Evolutionary conservation across 2,888 invertebrate species (phyloP), one percentile per base, ranked within the genome.

Genomic region (Noctua janthina): DNA sequence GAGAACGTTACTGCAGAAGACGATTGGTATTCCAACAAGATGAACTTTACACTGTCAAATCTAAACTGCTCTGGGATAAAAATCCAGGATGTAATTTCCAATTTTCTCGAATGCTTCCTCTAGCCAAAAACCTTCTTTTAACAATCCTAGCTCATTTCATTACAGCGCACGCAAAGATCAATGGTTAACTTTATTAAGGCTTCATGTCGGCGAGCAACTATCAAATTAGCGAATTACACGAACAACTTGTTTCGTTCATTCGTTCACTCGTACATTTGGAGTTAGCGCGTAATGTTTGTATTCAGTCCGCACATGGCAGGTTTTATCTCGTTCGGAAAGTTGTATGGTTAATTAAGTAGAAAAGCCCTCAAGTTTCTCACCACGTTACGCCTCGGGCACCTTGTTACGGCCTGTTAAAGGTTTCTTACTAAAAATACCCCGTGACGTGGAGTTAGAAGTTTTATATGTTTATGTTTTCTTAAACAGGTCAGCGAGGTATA

Each of bases 291-390:
- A 92, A 92, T 90, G 92, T 93, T 91, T 91, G 92, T 92, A 91
- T 93, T 92, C 91, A 92, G 91, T 89, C 85, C 89, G 91, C 88
- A 89, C 89, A 90, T 89, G 86, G 91, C 88, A 88, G 93, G 93
- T 93, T 94, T 93, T 94, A 94, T 94, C 93, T 92, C 86, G 87
- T 88, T 88, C 88, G 83, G 81, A 91, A 94, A 95, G 93, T 95
- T 95, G 91, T 93, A 91, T 91, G 93, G 93, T 94, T 96, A 95
- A 96, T 95, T 96, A 95, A 93, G 91, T 92, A 90, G 92, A 92
- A 93, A 94, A 94, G 90, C 89, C 90, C 91, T 93, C 92, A 92
- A 94, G 94, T 92, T 95, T 93, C 94, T 87, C 91, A 92, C 91
- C 94, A 93, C 94, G 95, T 93, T 91, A 91, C 91, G 95, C 95